Percentiles rank a stretch among this genome's conserved stretches.
Evolutionary conservation across 2,113 vertebrate genomes (phyloP).

Genomic region (Rutilus rutilus): DNA sequence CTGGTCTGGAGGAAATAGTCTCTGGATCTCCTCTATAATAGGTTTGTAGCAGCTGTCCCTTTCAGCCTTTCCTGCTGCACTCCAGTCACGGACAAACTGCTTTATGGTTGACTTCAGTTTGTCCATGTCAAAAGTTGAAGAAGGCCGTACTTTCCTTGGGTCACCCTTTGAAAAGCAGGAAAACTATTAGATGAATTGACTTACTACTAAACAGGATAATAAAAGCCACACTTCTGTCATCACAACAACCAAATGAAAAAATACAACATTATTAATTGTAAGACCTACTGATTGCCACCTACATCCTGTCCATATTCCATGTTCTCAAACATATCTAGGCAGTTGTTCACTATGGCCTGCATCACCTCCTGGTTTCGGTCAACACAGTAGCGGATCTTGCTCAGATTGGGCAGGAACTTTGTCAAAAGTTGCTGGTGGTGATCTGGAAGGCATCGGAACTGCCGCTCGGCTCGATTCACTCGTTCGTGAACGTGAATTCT

Average conservation of each 20-base stretch:
- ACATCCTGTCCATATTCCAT: conserved; percentile 93
- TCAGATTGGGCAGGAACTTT: conserved; percentile 86
- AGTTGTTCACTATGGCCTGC: conserved; percentile 90
- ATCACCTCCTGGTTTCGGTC: conserved; percentile 93
- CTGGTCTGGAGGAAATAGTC: conserved; percentile 89
- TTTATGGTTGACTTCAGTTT: conserved; percentile 98
- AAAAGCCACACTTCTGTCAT: neutral
- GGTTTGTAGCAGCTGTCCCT: conserved; percentile 94
- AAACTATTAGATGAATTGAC: neutral
- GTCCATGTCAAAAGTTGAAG: conserved; percentile 99
- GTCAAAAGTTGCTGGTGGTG: conserved; percentile 88
- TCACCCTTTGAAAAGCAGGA: conserved; percentile 62
- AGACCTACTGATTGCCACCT: conserved; percentile 68
- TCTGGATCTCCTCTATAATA: conserved; percentile 92
- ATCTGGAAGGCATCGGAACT: conserved; percentile 86
- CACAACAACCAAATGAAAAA: neutral
- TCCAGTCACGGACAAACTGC: conserved; percentile 99
- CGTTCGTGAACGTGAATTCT: conserved; percentile 91
- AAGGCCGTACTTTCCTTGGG: conserved; percentile 81
- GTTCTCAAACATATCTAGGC: conserved; percentile 97
- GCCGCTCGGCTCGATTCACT: conserved; percentile 91
- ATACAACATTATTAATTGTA: conserved; percentile 25
- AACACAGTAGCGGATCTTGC: conserved; percentile 86
- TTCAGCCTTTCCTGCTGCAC: conserved; percentile 88
- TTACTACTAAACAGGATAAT: neutral